A percentile compares a stretch with the other conserved stretches of the same genome.
Evolutionary conservation across 2,113 vertebrate genomes (phyloP).

Genomic region (human): GRCh38 chr17:21116001-21116500

Average conservation of each 20-base stretch:
- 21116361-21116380: neutral
- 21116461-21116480: too few species aligned
- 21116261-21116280: neutral
- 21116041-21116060: neutral
- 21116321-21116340: neutral
- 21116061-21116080: neutral
- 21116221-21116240: neutral
- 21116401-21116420: neutral
- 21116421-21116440: too few species aligned
- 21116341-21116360: neutral
- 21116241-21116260: neutral
- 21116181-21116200: neutral
- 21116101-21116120: neutral
- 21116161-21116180: neutral
- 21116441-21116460: too few species aligned
- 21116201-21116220: neutral
- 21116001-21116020: neutral
- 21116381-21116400: neutral
- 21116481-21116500: too few species aligned
- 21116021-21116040: neutral
- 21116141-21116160: neutral
- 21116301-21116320: neutral
- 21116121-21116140: neutral
- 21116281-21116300: neutral
- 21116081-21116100: neutral